Percentiles rank a stretch among this genome's conserved stretches.
Evolutionary conservation across 2,113 vertebrate genomes (phyloP).

Genomic region (Lepus europaeus): DNA sequence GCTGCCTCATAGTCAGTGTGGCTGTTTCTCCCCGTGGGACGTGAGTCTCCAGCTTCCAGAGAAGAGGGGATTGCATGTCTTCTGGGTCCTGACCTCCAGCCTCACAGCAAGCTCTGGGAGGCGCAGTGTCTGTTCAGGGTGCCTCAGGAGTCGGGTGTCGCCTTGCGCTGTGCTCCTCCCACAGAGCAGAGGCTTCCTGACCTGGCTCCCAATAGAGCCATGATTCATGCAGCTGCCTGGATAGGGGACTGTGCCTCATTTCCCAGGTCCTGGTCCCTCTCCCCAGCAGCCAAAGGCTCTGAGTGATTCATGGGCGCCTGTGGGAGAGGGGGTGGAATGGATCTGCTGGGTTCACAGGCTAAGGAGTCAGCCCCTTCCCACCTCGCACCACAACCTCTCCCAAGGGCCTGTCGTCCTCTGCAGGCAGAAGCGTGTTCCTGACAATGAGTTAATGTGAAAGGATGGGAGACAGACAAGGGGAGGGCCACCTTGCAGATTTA

Average conservation of each 20-base stretch:
- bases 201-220: background rate
- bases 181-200: background rate
- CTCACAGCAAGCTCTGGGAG: background rate
- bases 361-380: too few relatives aligned
- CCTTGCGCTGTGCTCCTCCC: background rate
- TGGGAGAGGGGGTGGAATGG: background rate
- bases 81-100: background rate
- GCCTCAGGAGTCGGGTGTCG: background rate
- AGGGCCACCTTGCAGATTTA: slow-evolving; percentile 79
- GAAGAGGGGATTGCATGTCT: background rate
- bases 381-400: background rate
- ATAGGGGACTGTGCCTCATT: background rate
- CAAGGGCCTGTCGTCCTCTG: background rate
- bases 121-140: background rate
- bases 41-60: background rate
- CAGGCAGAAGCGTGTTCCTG: slow-evolving; percentile 37
- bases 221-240: background rate
- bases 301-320: background rate
- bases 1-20: background rate
- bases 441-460: slow-evolving; percentile 69
- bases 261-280: background rate
- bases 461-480: background rate
- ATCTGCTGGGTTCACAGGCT: background rate
- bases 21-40: background rate
- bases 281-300: background rate